These are phyloP conservation scores for Aphidius ervi DNA, from an alignment of 1,140 invertebrate genomes.

Conservation along the genomic window DNA sequence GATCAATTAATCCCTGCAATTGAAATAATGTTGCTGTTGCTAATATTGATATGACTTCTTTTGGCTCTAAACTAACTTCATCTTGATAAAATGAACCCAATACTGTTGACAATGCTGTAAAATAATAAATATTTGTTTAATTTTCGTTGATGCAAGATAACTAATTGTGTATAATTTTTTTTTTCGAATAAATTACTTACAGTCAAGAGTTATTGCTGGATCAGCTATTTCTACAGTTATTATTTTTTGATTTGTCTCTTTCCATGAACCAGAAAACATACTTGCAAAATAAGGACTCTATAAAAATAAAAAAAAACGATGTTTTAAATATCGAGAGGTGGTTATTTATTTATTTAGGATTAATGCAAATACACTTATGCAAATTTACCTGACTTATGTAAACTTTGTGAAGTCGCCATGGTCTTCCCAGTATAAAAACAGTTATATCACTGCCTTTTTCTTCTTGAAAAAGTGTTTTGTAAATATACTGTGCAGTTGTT, in stretches of 20 bases:
- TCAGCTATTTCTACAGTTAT: constrained; percentile 72
- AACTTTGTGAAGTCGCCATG: constrained; percentile 76
- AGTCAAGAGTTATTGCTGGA: constrained; percentile 67
- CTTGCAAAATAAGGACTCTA: constrained; percentile 78
- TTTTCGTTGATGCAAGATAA: neutral
- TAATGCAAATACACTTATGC: neutral
- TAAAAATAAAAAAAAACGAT: constrained; percentile 10
- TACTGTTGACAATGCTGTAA: constrained; percentile 64
- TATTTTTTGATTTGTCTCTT: constrained; percentile 64
- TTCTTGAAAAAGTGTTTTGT: constrained; percentile 73
- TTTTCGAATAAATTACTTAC: constrained; percentile 47
- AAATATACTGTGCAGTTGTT: constrained; percentile 75
- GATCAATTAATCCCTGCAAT: constrained; percentile 70
- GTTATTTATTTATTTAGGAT: neutral
- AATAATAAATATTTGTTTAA: constrained; percentile 23
- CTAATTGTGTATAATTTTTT: no score
- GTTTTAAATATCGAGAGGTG: no score
- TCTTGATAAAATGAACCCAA: constrained; percentile 78
- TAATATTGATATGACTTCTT: constrained; percentile 66
- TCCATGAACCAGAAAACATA: constrained; percentile 82
- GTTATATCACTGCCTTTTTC: constrained; percentile 74
- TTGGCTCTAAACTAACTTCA: constrained; percentile 69
- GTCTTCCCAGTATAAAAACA: constrained; percentile 66
- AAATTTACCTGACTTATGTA: constrained; percentile 65
- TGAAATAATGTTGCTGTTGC: constrained; percentile 76